Base-by-base conservation (phyloP, 2,113 vertebrate genomes). In the Gasterosteus aculeatus region DNA sequence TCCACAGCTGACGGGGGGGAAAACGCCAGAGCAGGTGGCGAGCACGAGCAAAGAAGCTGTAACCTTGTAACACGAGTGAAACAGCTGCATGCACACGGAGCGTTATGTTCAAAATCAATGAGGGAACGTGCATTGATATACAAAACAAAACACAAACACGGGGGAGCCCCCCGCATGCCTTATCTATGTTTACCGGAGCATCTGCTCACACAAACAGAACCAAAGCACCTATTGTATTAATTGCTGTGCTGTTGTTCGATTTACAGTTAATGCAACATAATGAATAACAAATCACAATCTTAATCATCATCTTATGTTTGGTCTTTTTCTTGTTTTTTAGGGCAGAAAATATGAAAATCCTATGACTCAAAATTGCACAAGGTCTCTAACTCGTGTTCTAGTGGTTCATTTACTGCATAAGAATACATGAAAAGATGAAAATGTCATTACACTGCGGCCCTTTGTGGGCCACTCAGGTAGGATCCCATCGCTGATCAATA, bases 41-140 rank as follows among this genome's bases (percentile, higher is more conserved):
- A 86, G 86, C 86, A 31, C 75, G 82, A 86, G 86, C 86, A 31
- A 80, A 57, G 72, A 63, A 74, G 62, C 63, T n/a, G 61, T 76
- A 85, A 77, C 78, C 72, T 69, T 83, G 84, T 57, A 67, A 31
- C 75, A 74, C 65, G 81, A 88, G 84, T 70, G 73, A 85, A 92
- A 77, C 78, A 68, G 79, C 79, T 77, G 77, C 63, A 56, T 42
- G 82, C 75, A 51, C 33, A 5, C 70, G 68, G 71, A 83, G 78
- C 73, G 59, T 85, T 42, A 14, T 78, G 75, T 89, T 87, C 82
- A 56, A 47, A 83, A 89, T 87, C 91, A 88, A 91, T 89, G 81
- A 83, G 76, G 63, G 51, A 84, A 78, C 86, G 84, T 74, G 73
- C 75, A 89, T 91, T 77, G 88, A 91, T 90, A 86, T 81, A 73